Evolutionary conservation across 1,140 invertebrate species (phyloP).

Genomic region (Scaptomyza hsui): DNA sequence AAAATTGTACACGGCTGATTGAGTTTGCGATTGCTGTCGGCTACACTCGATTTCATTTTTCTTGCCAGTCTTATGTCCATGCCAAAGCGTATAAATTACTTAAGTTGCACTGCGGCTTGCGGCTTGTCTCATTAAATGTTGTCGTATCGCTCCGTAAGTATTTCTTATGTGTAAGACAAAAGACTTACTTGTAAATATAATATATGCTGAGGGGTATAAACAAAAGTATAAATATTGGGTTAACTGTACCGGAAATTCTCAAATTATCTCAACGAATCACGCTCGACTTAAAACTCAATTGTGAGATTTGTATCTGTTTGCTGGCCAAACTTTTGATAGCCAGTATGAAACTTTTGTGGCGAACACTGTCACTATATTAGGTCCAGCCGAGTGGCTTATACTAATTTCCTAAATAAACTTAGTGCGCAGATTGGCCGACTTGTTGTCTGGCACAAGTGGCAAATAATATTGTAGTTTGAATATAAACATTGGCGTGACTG

Average conservation of each 20-base stretch:
- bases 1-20: slow-evolving; percentile 67
- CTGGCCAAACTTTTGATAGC: slow-evolving; percentile 1
- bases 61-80: slow-evolving; percentile 3
- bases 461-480: slow-evolving; percentile 73
- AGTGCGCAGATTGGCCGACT: slow-evolving; percentile 41
- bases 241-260: background rate
- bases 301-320: too few relatives aligned
- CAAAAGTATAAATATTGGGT: slow-evolving; percentile 3
- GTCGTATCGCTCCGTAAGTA: background rate
- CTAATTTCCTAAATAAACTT: slow-evolving; percentile 75
- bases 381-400: slow-evolving; percentile 64
- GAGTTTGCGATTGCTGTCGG: slow-evolving; percentile 64
- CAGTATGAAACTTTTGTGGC: background rate
- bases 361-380: slow-evolving; percentile 14
- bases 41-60: slow-evolving; percentile 26
- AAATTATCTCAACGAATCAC: background rate
- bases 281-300: too few relatives aligned
- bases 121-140: slow-evolving; percentile 64
- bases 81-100: slow-evolving; percentile 58
- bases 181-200: too few relatives aligned
- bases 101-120: slow-evolving; percentile 47
- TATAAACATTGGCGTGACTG: slow-evolving; percentile 60
- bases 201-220: too few relatives aligned
- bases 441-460: slow-evolving; percentile 54
- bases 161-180: background rate